Base-by-base conservation (phyloP, 2,888 invertebrate species). In the Pinctada fucata region DNA sequence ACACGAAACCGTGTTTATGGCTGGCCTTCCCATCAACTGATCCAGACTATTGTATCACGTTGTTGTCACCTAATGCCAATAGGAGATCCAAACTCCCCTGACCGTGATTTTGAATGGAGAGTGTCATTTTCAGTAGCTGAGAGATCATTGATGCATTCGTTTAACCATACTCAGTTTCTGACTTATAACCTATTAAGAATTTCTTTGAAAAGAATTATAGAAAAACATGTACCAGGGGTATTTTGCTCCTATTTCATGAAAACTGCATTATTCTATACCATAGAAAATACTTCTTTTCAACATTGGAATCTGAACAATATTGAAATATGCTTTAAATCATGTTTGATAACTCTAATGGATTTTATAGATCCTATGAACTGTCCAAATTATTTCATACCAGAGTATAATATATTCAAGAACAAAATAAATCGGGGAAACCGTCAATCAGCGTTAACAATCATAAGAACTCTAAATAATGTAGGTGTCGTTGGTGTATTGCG, bases 231-330 rank as follows among this genome's bases (percentile, higher is more conserved):
- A n/a, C 58, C 72, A 58, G 74, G 77, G 45, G 65, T 77, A 64
- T 63, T 81, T 58, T 81, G 79, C 48, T 79, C 79, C 4, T 81
- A 81, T 75, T 79, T 75, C 3, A 74, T 81, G 72, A 81, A 81
- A 75, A 81, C 77, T 10, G 4, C 79, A 10, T 51, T 77, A 71
- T 79, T 81, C 72, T 81, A 77, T 76, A 45, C 49, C n/a, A 69
- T 75, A 4, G 81, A 81, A 72, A 72, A 79, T 10, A 77, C 77
- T 1, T 68, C 63, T 47, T 45, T n/a, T 3, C 45, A 47, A 13
- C 8, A 65, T n/a, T 81, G 81, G 81, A 64, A 31, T 47, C 58
- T 68, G 49, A 68, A 72, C 16, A 67, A 75, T 67, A 58, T 81
- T 3, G 16, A 31, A n/a, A 16, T 72, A 6, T 81, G 81, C 69